Base-by-base conservation (phyloP, 2,113 vertebrate genomes). In the Emydura subglobosa region DNA sequence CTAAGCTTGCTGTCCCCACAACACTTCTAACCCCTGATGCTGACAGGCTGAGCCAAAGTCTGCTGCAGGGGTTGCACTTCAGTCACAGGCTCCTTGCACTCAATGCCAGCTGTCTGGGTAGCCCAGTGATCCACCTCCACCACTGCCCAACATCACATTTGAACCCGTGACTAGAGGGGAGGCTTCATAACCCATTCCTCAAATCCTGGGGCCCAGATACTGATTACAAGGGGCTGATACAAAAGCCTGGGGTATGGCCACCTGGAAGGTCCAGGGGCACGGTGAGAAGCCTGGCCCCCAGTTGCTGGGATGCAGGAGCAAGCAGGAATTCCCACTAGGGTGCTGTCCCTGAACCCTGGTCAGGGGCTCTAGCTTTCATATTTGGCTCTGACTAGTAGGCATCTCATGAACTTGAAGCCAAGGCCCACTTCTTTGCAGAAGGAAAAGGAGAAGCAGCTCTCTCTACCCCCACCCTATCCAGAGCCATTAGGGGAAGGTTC, bases 21-120 rank as follows among this genome's bases (percentile, higher is more conserved):
- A 89, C 92, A 95, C 72, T 55, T n/a, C 57, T 85, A 95, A 74
- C 57, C 84, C 74, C 44, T 50, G 57, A 81, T 84, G 42, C 81
- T 31, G 53, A 31, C 42, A 82, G 27, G 10, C 51, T 29, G 17
- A 76, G 91, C 59, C 74, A 21, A 3, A n/a, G 27, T 17, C 42
- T 57, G 25, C 54, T 3, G 0, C 44, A 94, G 47, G 44, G 59
- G 86, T 84, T 4, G 14, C 34, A n/a, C 61, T 19, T n/a, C 61
- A n/a, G 34, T 72, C n/a, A 72, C n/a, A 22, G n/a, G 65, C 34
- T 39, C n/a, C 10, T 72, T 72, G 21, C n/a, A 22, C 65, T 39
- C 19, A 72, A n/a, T 21, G 34, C n/a, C n/a, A 72, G n/a, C 19
- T 72, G 65, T n/a, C n/a, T 72, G n/a, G 65, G n/a, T 10, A 39